Conservation (phyloP, 2,113 vertebrate species). For the Cyanistes caeruleus region DNA sequence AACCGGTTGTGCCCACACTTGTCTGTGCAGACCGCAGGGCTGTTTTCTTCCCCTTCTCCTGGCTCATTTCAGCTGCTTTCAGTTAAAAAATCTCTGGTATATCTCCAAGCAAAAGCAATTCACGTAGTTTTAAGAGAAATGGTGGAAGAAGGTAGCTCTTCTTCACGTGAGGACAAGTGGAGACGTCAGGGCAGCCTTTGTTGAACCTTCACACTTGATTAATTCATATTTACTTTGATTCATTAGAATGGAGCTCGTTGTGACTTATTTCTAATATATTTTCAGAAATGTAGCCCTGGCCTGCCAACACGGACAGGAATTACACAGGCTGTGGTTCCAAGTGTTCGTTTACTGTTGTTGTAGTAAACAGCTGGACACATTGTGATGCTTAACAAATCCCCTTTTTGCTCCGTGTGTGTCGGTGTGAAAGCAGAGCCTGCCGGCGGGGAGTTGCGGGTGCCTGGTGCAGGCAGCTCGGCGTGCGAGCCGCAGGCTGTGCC, state of each 20-base stretch:
- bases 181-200: neutral
- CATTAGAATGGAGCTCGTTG: neutral
- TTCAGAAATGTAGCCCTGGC: neutral
- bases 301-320: neutral
- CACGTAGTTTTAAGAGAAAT: neutral
- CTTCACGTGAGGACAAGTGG: neutral
- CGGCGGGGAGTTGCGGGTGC: too few relatives aligned
- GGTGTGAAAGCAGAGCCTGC: neutral
- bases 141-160: neutral
- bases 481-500: neutral
- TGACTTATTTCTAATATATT: neutral
- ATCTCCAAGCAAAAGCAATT: neutral
- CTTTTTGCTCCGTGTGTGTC: neutral
- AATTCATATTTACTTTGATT: neutral
- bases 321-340: neutral
- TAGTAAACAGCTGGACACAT: neutral
- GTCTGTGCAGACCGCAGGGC: neutral
- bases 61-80: neutral
- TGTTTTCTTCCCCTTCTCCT: neutral
- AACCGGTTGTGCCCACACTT: rapidly evolving
- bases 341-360: neutral
- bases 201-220: neutral
- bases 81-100: neutral
- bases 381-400: neutral
- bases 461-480: neutral